Evolutionary conservation across 2,888 invertebrate species (phyloP), one percentile per base, ranked within the genome.

Genomic region (Melipona beecheii): DNA sequence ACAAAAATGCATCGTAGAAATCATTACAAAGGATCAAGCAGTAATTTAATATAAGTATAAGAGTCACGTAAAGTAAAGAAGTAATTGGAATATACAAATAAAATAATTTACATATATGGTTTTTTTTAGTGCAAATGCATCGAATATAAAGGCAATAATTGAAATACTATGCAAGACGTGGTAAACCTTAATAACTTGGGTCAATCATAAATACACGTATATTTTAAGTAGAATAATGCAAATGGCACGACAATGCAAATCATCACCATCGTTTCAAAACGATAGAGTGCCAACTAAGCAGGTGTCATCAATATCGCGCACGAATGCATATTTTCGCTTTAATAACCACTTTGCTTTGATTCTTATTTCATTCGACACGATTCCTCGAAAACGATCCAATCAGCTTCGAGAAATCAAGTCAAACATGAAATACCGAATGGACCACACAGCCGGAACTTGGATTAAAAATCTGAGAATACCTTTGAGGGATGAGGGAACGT

Each of bases 401-500:
- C 4, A 11, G 11, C 13, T 2, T 21, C 5, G 5, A 36, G 36
- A 1, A 54, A 27, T 13, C 52, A 15, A 1, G 21, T 5, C 15
- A 21, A 69, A 31, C 6, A 2, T 5, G 15, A 27, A 21, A 21
- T 6, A 19, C 11, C 4, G 11, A 19, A 4, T 6, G n/a, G n/a
- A 13, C 11, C 9, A 0, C 27, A 4, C 19, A 4, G 17, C 50
- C 4, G 27, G 52, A 52, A 27, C 0, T 21, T 31, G 1, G 4
- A 11, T 11, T 11, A 3, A 13, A 17, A 11, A 36, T 19, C 19
- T 21, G 9, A 2, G 54, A 52, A 27, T 87, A 93, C 94, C 94
- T 93, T 83, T 93, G 93, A n/a, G 94, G 94, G 85, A 94, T 94
- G 65, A 94, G 85, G n/a, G 94, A 94, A 66, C 93, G 92, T 86